Evolutionary conservation across 2,888 invertebrate species (phyloP).

Genomic region (Ectemnius lituratus): DNA sequence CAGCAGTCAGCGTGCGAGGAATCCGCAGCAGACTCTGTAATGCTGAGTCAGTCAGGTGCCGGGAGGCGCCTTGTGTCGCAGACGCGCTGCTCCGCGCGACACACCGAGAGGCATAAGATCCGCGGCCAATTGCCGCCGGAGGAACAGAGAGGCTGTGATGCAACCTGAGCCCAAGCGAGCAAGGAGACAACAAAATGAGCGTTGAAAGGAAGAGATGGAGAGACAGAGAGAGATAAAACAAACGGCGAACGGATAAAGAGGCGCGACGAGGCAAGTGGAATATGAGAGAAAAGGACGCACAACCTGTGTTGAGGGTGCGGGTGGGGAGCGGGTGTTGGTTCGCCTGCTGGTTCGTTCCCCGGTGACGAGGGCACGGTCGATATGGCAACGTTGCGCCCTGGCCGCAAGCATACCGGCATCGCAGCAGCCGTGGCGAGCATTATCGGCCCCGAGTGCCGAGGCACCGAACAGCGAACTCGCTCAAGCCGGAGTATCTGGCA

Average conservation of each 20-base stretch:
- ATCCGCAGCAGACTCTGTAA: conserved; percentile 54
- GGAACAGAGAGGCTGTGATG: neutral
- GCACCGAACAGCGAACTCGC: conserved; percentile 23
- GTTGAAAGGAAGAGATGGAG: neutral
- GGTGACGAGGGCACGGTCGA: conserved; percentile 72
- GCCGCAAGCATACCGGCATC: conserved; percentile 65
- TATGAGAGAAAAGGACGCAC: conserved; percentile 33
- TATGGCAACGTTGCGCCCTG: conserved; percentile 76
- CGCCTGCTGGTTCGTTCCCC: conserved; percentile 45
- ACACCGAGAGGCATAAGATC: conserved; percentile 2
- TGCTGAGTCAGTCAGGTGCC: conserved; percentile 69
- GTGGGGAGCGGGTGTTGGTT: conserved; percentile 20
- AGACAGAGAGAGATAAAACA: conserved; percentile 8
- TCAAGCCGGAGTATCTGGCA: conserved; percentile 53
- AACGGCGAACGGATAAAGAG: conserved; percentile 11
- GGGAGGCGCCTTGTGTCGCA: conserved; percentile 44
- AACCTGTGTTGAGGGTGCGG: conserved; percentile 17
- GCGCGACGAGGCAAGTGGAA: neutral
- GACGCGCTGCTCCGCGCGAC: neutral
- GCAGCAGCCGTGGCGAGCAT: conserved; percentile 33
- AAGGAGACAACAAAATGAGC: neutral
- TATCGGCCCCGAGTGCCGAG: conserved; percentile 11
- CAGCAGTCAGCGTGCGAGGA: conserved; percentile 43
- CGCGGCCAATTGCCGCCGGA: neutral
- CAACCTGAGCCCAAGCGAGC: too few relatives aligned